Evolutionary conservation across 2,797 vertebrate genomes (phyloP).

Genomic region (Percopsis omiscomaycus): DNA sequence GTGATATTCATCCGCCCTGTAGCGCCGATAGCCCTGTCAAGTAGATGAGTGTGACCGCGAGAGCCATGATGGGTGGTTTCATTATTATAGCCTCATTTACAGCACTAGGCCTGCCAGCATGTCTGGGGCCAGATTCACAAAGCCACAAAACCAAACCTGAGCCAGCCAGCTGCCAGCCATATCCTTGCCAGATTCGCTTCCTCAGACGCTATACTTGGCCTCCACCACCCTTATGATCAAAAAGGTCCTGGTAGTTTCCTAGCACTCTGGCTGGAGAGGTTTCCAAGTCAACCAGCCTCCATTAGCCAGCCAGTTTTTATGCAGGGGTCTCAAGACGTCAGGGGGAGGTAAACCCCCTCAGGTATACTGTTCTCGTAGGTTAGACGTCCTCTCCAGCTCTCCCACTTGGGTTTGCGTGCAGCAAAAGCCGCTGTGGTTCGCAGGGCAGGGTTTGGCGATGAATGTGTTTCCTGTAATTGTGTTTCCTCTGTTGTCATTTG

Average conservation of each 20-base stretch:
- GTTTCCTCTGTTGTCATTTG: constrained; percentile 80
- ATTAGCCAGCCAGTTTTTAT: constrained; percentile 8
- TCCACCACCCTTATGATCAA: constrained; percentile 43
- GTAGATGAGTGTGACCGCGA: constrained; percentile 20
- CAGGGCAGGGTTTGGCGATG: constrained; percentile 55
- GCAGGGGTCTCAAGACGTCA: constrained; percentile 3
- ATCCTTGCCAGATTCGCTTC: constrained; percentile 49
- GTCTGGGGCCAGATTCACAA: constrained; percentile 52
- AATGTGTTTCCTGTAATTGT: constrained; percentile 75
- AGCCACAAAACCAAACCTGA: constrained; percentile 44
- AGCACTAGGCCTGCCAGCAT: constrained; percentile 44
- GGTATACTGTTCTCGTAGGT: constrained; percentile 24
- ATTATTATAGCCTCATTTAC: constrained; percentile 34
- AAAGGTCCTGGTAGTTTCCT: constrained; percentile 37
- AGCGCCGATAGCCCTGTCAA: constrained; percentile 8
- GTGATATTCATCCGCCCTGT: neutral
- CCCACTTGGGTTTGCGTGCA: constrained; percentile 59
- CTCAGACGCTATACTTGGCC: constrained; percentile 49
- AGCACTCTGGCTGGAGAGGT: constrained; percentile 6
- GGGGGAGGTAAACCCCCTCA: constrained; percentile 4
- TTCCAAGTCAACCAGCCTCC: constrained; percentile 20
- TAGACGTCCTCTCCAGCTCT: constrained; percentile 25
- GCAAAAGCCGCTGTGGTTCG: constrained; percentile 56
- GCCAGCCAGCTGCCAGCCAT: constrained; percentile 49
- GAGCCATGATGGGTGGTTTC: constrained; percentile 60